These are phyloP conservation scores for Lampris megalopsis DNA, from an alignment of 2,113 vertebrate genomes.

Conservation along the genomic window DNA sequence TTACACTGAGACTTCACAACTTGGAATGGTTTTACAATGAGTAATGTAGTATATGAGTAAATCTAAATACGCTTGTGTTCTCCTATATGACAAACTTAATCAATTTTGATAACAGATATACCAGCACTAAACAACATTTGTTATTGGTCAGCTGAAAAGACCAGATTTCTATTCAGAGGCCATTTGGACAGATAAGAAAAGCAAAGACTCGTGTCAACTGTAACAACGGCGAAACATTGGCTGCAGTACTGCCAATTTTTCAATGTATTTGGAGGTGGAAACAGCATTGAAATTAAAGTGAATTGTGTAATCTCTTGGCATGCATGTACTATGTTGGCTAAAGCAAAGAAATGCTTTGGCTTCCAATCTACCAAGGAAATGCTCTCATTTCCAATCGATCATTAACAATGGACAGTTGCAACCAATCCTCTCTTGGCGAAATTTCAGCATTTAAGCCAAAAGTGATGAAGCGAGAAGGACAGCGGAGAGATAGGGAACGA, in stretches of 20 bases:
- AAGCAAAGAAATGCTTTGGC: no score
- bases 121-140: constrained; percentile 8
- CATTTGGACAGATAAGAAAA: constrained; percentile 45
- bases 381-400: no score
- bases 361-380: no score
- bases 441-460: constrained; percentile 48
- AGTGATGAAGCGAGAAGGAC: constrained; percentile 53
- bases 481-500: constrained; percentile 47
- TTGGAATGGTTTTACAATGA: no score
- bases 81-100: constrained; percentile 9
- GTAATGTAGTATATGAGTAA: no score
- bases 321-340: no score
- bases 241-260: no score
- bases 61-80: no score
- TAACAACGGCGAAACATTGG: constrained; percentile 11
- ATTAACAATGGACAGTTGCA: constrained; percentile 48
- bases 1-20: no score
- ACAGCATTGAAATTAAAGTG: no score
- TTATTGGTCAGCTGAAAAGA: constrained; percentile 18
- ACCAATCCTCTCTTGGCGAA: constrained; percentile 59
- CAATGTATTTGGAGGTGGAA: no score
- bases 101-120: not conserved
- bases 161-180: constrained; percentile 48
- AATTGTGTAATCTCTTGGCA: no score
- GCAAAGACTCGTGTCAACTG: constrained; percentile 25